These are phyloP conservation scores for Calameuta pallipes DNA, from an alignment of 2,888 invertebrate species.

Conservation along the genomic window DNA sequence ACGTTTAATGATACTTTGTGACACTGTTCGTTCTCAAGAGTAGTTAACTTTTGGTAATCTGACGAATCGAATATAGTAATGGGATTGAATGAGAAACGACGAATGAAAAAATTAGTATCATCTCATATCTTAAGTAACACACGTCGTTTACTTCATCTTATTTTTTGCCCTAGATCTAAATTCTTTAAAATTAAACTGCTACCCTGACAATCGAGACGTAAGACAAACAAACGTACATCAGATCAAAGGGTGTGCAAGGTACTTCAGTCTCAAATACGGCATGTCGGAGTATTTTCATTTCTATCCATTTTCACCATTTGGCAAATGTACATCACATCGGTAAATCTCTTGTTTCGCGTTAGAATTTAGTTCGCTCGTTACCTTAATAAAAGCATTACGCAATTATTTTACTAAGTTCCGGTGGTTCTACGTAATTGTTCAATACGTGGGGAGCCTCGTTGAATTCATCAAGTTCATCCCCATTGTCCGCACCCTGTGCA, in stretches of 20 bases:
- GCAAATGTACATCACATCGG: slow-evolving; percentile 58
- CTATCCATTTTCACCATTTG: slow-evolving; percentile 44
- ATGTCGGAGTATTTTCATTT: slow-evolving; percentile 46
- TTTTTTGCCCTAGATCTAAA: neutral
- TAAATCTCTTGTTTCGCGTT: slow-evolving; percentile 22
- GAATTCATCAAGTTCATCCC: slow-evolving; percentile 89
- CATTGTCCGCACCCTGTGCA: slow-evolving; percentile 69
- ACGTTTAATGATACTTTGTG: neutral
- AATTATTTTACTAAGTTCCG: slow-evolving; percentile 62
- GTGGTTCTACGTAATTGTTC: slow-evolving; percentile 68
- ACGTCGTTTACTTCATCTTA: neutral
- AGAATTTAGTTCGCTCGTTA: slow-evolving; percentile 7
- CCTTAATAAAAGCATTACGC: slow-evolving; percentile 43
- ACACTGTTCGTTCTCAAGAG: neutral
- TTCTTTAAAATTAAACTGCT: neutral
- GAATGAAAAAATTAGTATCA: neutral
- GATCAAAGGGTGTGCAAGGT: slow-evolving; percentile 42
- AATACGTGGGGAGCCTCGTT: slow-evolving; percentile 91
- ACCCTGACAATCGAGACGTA: neutral
- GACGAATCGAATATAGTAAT: neutral
- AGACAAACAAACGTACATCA: neutral
- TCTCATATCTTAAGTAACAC: neutral
- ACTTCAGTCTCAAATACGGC: slow-evolving; percentile 61
- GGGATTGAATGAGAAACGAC: neutral
- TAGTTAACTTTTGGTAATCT: neutral